These are phyloP conservation scores for Notocelia uddmanniana DNA, from an alignment of 2,888 invertebrate genomes.

Conservation along the genomic window DNA sequence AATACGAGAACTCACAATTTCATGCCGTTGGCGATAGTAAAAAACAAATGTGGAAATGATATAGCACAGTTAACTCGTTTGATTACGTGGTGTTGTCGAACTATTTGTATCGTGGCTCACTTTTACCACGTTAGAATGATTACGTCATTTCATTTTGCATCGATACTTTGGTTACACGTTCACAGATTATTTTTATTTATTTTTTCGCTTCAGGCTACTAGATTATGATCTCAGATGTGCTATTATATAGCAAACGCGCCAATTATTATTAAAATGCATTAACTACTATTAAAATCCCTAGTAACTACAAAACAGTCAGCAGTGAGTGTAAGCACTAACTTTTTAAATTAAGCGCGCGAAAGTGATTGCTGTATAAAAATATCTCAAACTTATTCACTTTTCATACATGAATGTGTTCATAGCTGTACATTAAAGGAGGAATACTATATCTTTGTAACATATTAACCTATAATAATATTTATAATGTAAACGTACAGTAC, in stretches of 20 bases:
- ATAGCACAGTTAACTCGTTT: conserved; percentile 14
- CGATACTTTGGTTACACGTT: not conserved
- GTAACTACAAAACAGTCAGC: no score
- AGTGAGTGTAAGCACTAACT: no score
- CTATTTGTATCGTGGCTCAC: conserved; percentile 4
- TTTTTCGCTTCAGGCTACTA: no score
- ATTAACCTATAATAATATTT: no score
- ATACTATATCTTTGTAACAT: not conserved
- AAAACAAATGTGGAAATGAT: conserved; percentile 16
- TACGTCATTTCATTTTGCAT: not conserved
- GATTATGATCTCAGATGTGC: no score
- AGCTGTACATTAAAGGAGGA: not conserved
- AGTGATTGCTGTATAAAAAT: not conserved
- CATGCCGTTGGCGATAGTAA: conserved; percentile 27
- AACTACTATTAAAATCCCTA: no score
- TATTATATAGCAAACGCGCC: no score
- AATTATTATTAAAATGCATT: no score
- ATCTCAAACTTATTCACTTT: not conserved
- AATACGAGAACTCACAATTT: conserved; percentile 37
- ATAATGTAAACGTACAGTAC: no score
- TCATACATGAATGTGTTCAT: not conserved
- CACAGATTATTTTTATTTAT: no score
- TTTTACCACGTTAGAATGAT: conserved; percentile 3
- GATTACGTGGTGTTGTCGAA: conserved; percentile 9
- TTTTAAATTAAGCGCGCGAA: not conserved